Evolutionary conservation across 2,113 vertebrate genomes (phyloP).

Genomic region (Oncorhynchus tshawytscha): DNA sequence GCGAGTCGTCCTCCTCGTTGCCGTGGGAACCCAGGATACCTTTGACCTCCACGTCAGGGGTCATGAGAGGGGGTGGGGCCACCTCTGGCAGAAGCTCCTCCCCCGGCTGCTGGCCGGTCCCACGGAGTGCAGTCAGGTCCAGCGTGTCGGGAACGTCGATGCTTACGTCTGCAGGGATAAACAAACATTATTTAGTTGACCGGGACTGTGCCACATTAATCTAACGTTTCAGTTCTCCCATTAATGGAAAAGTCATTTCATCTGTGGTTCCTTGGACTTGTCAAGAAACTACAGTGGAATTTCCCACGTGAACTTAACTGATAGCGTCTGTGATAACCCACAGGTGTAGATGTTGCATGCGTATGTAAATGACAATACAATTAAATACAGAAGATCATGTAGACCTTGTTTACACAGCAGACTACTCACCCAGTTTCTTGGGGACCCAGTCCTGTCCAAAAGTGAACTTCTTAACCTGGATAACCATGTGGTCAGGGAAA

Average conservation of each 20-base stretch:
- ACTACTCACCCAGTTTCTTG: slow-evolving; percentile 91
- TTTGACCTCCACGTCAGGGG: slow-evolving; percentile 98
- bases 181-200: slow-evolving; percentile 6
- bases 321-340: too few species aligned
- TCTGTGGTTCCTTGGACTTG: too few species aligned
- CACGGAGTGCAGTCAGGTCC: slow-evolving; percentile 87
- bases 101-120: slow-evolving; percentile 88
- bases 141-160: slow-evolving; percentile 97
- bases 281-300: too few species aligned
- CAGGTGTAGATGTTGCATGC: too few species aligned
- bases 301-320: too few species aligned
- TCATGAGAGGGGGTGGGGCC: slow-evolving; percentile 92
- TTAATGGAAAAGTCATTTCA: too few species aligned
- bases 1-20: slow-evolving; percentile 99
- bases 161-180: slow-evolving; percentile 82
- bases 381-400: too few species aligned
- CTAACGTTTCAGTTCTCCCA: too few species aligned
- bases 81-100: slow-evolving; percentile 98
- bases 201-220: background rate
- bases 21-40: slow-evolving; percentile 99
- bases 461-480: slow-evolving; percentile 99
- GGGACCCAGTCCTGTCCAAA: slow-evolving; percentile 98
- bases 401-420: background rate
- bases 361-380: too few species aligned
- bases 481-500: slow-evolving; percentile 96